Evolutionary conservation across 92 coral and sea anemone species (phyloP).

Genomic region (Siderastrea radians): DNA sequence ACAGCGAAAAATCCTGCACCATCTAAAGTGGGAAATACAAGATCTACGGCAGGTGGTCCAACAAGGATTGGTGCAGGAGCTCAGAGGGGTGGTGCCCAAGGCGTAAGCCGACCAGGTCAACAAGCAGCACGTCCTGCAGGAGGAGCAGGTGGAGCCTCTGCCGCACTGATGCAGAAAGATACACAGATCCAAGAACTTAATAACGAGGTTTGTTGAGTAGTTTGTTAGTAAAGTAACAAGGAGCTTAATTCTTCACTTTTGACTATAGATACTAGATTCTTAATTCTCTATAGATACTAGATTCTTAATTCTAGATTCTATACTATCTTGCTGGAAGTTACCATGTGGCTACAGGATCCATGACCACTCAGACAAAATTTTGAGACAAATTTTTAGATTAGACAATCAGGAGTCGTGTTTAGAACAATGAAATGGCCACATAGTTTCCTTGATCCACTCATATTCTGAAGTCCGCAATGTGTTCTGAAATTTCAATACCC

Average conservation of each 20-base stretch:
- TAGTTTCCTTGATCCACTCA: too few relatives aligned
- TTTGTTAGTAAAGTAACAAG: not conserved
- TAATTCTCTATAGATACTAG: too few relatives aligned
- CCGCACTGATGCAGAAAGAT: conserved; percentile 64
- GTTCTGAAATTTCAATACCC: too few relatives aligned
- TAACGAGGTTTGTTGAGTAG: conserved; percentile 58
- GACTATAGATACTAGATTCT: too few relatives aligned
- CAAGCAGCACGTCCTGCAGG: conserved; percentile 29
- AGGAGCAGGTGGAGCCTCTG: conserved; percentile 39
- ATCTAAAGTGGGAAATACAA: conserved; percentile 36
- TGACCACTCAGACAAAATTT: too few relatives aligned
- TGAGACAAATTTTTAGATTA: too few relatives aligned
- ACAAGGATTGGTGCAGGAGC: conserved; percentile 59
- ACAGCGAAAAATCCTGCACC: conserved; percentile 46
- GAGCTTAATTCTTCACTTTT: not conserved
- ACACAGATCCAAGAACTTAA: conserved; percentile 63
- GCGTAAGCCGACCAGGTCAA: conserved; percentile 4
- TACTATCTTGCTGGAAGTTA: too few relatives aligned
- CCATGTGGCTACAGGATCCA: too few relatives aligned
- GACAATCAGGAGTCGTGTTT: too few relatives aligned
- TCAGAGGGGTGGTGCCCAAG: conserved; percentile 31
- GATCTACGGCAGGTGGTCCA: conserved; percentile 52
- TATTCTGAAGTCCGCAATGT: too few relatives aligned
- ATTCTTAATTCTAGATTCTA: too few relatives aligned
- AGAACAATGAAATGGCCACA: too few relatives aligned